Percentiles rank a stretch among this genome's conserved stretches.
These are phyloP conservation scores for Platysternon megacephalum DNA, from an alignment of 2,113 vertebrate species.

Conservation along the genomic window DNA sequence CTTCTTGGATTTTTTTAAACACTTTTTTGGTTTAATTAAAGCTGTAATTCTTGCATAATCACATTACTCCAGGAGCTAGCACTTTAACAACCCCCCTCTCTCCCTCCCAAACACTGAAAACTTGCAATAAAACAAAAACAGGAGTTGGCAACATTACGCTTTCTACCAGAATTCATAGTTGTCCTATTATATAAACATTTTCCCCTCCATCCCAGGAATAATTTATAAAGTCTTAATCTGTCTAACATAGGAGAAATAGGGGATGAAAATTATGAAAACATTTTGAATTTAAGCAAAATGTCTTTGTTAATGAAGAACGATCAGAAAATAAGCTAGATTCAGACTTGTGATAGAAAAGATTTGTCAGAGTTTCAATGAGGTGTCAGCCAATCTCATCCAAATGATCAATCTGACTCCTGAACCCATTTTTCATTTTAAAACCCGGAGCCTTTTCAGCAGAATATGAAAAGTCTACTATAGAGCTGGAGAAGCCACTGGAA, in stretches of 20 bases:
- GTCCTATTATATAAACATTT: not conserved
- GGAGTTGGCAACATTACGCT: not conserved
- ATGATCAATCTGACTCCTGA: not conserved
- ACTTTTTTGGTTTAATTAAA: slow-evolving; percentile 47
- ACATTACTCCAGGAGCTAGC: not conserved
- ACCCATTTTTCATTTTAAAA: not conserved
- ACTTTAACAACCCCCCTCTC: not conserved
- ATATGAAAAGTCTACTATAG: not conserved
- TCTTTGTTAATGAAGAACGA: not conserved
- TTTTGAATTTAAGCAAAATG: not conserved
- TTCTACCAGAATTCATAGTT: slow-evolving; percentile 5
- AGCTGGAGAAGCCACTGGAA: slow-evolving; percentile 27
- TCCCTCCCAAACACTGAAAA: not conserved
- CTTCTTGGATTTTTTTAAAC: not conserved
- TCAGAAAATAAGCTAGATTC: not conserved
- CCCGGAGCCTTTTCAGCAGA: not conserved
- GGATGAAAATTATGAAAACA: not conserved
- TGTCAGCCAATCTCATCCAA: not conserved
- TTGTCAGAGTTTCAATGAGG: not conserved
- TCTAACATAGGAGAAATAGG: not conserved
- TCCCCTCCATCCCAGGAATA: not conserved
- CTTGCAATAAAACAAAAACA: not conserved
- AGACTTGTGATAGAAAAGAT: not conserved
- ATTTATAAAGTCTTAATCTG: not conserved
- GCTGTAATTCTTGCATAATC: slow-evolving; percentile 14